Evolutionary conservation across 2,888 invertebrate species (phyloP).

Genomic region (Erebia palarica): DNA sequence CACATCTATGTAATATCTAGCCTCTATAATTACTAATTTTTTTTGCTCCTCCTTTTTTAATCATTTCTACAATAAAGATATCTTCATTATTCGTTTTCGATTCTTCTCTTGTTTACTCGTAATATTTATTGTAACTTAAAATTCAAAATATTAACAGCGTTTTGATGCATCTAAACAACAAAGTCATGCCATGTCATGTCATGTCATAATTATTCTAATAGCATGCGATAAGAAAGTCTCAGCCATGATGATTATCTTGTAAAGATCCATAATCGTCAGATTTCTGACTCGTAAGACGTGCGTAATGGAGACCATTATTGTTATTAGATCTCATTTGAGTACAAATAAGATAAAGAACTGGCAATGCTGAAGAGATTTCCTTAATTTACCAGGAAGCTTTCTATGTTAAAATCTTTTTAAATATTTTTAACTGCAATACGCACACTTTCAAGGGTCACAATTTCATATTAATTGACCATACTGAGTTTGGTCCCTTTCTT

Average conservation of each 20-base stretch:
- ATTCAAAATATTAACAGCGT: not conserved
- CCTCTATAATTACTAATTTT: not conserved
- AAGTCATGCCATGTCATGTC: conserved; percentile 4
- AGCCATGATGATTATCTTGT: conserved; percentile 12
- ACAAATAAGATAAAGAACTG: not conserved
- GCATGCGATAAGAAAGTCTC: conserved; percentile 1
- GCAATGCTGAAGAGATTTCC: not conserved
- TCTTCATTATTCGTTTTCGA: not conserved
- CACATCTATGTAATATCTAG: too few species aligned
- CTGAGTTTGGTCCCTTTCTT: too few species aligned
- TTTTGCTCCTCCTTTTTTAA: not conserved
- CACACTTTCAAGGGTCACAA: too few species aligned
- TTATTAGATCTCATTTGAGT: conserved; percentile 4
- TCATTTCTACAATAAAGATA: too few species aligned
- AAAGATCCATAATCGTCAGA: conserved; percentile 4
- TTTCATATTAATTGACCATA: too few species aligned
- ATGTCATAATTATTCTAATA: conserved; percentile 7
- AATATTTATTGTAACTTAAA: not conserved
- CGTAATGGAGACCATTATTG: conserved; percentile 8
- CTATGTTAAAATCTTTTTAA: not conserved
- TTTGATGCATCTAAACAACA: not conserved
- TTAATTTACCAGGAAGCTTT: not conserved
- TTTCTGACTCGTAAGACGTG: conserved; percentile 13
- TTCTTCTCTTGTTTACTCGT: not conserved
- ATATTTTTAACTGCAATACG: too few species aligned